A percentile compares a stretch with the other conserved stretches of the same genome.
phyloP scores from a whole-genome alignment of 1,140 invertebrate species.

The Oedothorax gibbosus region DNA sequence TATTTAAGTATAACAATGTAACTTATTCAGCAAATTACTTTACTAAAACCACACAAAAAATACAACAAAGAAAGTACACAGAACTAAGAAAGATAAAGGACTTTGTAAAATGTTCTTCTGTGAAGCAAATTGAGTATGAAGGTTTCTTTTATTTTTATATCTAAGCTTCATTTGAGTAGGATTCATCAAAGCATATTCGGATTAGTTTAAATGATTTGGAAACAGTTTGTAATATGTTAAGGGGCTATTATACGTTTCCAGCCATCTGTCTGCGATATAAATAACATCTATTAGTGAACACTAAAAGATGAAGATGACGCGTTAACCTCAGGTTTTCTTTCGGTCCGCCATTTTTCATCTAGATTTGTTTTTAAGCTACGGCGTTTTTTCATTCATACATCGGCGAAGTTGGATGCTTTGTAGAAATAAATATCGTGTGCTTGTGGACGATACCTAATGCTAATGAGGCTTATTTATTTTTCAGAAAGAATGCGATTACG shows the following conservation, averaged over 20 bases:
- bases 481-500: too few relatives aligned
- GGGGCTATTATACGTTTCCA: constrained; percentile 29
- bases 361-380: constrained; percentile 25
- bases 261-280: constrained; percentile 45
- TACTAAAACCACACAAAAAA: too few relatives aligned
- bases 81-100: too few relatives aligned
- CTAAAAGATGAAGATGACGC: not conserved
- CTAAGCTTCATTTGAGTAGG: constrained; percentile 21
- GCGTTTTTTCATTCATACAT: constrained; percentile 16
- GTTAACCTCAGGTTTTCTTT: constrained; percentile 21
- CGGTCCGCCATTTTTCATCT: constrained; percentile 25
- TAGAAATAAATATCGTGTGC: too few relatives aligned
- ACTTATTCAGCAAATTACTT: too few relatives aligned
- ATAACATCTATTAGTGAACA: constrained; percentile 29
- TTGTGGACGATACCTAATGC: too few relatives aligned
- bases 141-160: constrained; percentile 32
- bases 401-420: not conserved
- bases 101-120: constrained; percentile 11
- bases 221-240: constrained; percentile 37
- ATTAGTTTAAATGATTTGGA: constrained; percentile 50
- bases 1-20: too few relatives aligned
- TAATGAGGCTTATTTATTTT: too few relatives aligned
- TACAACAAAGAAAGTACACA: too few relatives aligned
- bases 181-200: constrained; percentile 37
- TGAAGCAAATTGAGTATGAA: constrained; percentile 25